Evolutionary conservation across 2,888 invertebrate species (phyloP), one percentile per base, ranked within the genome.

Genomic region (Caenorhabditis macrosperma): DNA sequence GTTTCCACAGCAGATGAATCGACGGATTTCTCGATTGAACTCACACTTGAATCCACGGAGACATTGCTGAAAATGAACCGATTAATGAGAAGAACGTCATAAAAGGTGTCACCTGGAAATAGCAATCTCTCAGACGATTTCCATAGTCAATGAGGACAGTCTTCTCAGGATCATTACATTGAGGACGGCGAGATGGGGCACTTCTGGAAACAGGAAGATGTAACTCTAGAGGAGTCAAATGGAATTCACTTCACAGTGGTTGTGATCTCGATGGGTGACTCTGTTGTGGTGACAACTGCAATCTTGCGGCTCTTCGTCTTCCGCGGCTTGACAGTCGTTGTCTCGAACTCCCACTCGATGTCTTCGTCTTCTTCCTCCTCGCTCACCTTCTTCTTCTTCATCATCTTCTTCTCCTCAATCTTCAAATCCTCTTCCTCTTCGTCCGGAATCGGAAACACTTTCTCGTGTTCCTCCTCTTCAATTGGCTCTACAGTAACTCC

Each of bases 1-100:
- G 10, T 60, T 71, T 54, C 86, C 86, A 59, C 86, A 86, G 41
- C 86, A 86, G 35, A 86, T 86, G 46, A 85, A 86, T 33, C 85
- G 57, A 38, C 84, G 76, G 38, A 86, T 84, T 33, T 86, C 85
- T 20, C 76, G 71, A 61, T 86, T 86, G 76, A 86, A 85, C 52
- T 86, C 86, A 46, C 86, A 86, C 26, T 82, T 80, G 74, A 83
- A 86, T 10, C 83, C 84, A 41, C 78, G 83, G 33, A 78, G 78
- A 48, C 86, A 86, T 74, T 83, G 84, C 83, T 83, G 72, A 64
- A 82, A 81, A 5, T 22, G 12, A 20, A 55, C n/a, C 20, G n/a
- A 30, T n/a, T n/a, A 9, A 20, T 30, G 5, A 57, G 7, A 6
- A 28, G 46, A 64, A 52, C 26, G 1, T n/a, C 4, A 15, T 28